Evolutionary conservation across 2,888 invertebrate species (phyloP).

Genomic region (Hypsopygia costalis): DNA sequence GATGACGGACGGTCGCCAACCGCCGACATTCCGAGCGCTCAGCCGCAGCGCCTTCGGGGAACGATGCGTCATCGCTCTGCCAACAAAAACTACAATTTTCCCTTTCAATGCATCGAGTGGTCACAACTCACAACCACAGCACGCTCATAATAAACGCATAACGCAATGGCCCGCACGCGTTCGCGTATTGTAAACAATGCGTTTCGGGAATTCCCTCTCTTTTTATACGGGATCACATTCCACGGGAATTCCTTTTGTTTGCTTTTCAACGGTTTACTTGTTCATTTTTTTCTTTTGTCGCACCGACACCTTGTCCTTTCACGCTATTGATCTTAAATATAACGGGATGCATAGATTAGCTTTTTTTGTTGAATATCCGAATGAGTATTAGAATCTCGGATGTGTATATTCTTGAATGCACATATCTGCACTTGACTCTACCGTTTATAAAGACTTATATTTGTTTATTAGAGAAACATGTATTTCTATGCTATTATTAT

Average conservation of each 20-base stretch:
- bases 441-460: too few species aligned
- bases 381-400: too few species aligned
- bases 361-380: conserved; percentile 24
- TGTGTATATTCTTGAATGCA: too few species aligned
- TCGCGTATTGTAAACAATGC: conserved; percentile 68
- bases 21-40: conserved; percentile 47
- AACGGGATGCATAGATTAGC: conserved; percentile 43
- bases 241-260: conserved; percentile 79
- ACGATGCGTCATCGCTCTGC: conserved; percentile 59
- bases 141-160: conserved; percentile 62
- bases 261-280: conserved; percentile 55
- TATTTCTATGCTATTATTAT: too few species aligned
- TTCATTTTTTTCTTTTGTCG: conserved; percentile 51
- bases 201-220: conserved; percentile 75
- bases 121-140: conserved; percentile 17
- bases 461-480: too few species aligned
- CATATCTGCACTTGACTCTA: too few species aligned
- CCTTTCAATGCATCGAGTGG: conserved; percentile 69
- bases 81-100: conserved; percentile 73
- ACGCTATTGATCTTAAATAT: conserved; percentile 46
- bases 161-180: conserved; percentile 47
- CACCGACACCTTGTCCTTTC: conserved; percentile 49
- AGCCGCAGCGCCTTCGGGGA: conserved; percentile 49
- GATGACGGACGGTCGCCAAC: conserved; percentile 2
- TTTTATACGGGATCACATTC: conserved; percentile 73